A percentile compares a stretch with the other conserved stretches of the same genome.
Evolutionary conservation across 1,140 invertebrate genomes (phyloP).

Genomic region (Hestina assimilis): DNA sequence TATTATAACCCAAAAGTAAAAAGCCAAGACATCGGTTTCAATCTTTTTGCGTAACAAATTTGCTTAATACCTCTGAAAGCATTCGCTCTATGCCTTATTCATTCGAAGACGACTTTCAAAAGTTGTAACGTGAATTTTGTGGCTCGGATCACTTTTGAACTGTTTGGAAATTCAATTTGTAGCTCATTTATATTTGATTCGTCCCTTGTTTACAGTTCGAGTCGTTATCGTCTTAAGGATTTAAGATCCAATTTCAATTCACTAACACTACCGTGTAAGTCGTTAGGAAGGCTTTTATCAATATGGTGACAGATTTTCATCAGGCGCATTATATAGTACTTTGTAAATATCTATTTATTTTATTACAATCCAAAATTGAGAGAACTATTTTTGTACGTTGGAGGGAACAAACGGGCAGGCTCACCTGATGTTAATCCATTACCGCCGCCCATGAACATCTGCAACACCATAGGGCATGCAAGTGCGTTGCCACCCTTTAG

Average conservation of each 20-base stretch:
- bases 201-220: constrained; percentile 29
- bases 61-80: constrained; percentile 1
- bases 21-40: constrained; percentile 1
- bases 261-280: neutral
- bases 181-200: constrained; percentile 31
- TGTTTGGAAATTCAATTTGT: constrained; percentile 33
- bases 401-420: too few species aligned
- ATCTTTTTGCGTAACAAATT: constrained; percentile 3
- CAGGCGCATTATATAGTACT: too few species aligned
- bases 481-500: too few species aligned
- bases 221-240: constrained; percentile 22
- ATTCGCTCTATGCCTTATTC: constrained; percentile 20
- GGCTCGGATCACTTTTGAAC: too few species aligned
- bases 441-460: too few species aligned
- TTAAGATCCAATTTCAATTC: constrained; percentile 3
- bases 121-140: constrained; percentile 19
- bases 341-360: too few species aligned
- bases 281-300: neutral
- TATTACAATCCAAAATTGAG: too few species aligned
- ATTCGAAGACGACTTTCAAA: constrained; percentile 8
- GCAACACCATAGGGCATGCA: too few species aligned
- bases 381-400: too few species aligned
- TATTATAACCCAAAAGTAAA: neutral
- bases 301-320: too few species aligned
- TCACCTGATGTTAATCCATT: too few species aligned